Conservation (phyloP, 2,888 invertebrate species). For the Cheiracanthium punctorium region DNA sequence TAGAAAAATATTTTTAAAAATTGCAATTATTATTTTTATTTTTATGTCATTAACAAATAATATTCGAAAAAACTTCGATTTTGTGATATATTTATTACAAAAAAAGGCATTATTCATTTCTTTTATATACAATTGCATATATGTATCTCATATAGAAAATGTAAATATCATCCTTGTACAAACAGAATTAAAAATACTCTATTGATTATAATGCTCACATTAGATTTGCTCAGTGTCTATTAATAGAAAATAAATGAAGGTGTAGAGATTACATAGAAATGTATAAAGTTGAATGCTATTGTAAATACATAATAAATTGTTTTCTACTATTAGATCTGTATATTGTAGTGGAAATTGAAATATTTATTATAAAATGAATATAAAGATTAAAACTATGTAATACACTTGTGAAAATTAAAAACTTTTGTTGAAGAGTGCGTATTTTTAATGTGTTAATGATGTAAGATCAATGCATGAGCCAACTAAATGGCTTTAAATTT, state of each 20-base stretch:
- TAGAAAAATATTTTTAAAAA: too few relatives aligned
- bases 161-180: background rate
- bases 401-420: slow-evolving; percentile 48
- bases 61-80: too few relatives aligned
- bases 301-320: slow-evolving; percentile 40
- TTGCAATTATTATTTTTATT: too few relatives aligned
- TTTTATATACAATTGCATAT: too few relatives aligned
- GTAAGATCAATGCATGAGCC: too few relatives aligned
- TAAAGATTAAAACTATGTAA: slow-evolving; percentile 29
- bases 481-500: too few relatives aligned
- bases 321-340: slow-evolving; percentile 59
- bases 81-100: too few relatives aligned
- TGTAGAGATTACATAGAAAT: slow-evolving; percentile 28
- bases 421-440: slow-evolving; percentile 50
- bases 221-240: slow-evolving; percentile 65
- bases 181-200: background rate
- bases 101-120: too few relatives aligned
- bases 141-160: background rate
- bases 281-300: slow-evolving; percentile 27
- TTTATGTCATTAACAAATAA: too few relatives aligned
- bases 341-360: slow-evolving; percentile 43
- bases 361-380: slow-evolving; percentile 17
- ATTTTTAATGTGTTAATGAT: too few relatives aligned
- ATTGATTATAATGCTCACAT: slow-evolving; percentile 41
- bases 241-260: slow-evolving; percentile 10